A percentile compares a stretch with the other conserved stretches of the same genome.
Evolutionary conservation across 2,888 invertebrate species (phyloP).

Genomic region (Mesorhabditis belari): DNA sequence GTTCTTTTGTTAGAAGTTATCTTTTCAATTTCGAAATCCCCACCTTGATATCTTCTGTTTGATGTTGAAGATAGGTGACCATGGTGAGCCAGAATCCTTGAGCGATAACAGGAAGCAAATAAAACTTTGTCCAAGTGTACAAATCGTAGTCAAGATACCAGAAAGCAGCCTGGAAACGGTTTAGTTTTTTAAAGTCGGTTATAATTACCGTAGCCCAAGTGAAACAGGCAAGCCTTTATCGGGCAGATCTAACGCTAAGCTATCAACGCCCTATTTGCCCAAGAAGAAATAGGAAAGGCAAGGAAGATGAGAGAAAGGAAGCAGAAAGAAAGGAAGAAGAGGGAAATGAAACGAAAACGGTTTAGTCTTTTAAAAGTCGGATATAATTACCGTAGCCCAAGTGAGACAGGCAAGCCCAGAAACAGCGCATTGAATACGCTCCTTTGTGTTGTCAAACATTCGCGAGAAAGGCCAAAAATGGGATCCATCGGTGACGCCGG

Average conservation of each 20-base stretch:
- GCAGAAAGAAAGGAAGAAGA: too few relatives aligned
- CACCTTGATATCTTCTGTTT: slow-evolving; percentile 20
- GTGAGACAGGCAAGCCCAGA: slow-evolving; percentile 28
- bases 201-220: slow-evolving; percentile 32
- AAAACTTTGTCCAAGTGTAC: slow-evolving; percentile 15
- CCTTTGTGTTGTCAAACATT: slow-evolving; percentile 37
- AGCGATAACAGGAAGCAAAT: slow-evolving; percentile 19
- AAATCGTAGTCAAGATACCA: slow-evolving; percentile 9
- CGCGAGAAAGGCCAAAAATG: slow-evolving; percentile 47
- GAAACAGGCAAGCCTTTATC: slow-evolving; percentile 24
- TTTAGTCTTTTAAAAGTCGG: background rate
- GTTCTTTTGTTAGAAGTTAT: background rate
- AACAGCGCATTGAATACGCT: slow-evolving; percentile 43
- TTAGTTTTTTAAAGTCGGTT: background rate
- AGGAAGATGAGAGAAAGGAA: too few relatives aligned
- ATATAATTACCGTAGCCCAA: slow-evolving; percentile 32
- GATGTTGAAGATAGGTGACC: slow-evolving; percentile 33
- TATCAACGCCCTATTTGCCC: too few relatives aligned
- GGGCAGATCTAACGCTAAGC: too few relatives aligned
- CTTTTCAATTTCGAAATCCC: too few relatives aligned
- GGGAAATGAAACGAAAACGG: too few relatives aligned
- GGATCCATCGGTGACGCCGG: slow-evolving; percentile 45
- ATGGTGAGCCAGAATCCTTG: slow-evolving; percentile 31
- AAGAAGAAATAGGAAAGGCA: too few relatives aligned
- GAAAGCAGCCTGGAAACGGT: slow-evolving; percentile 12